Evolutionary conservation across 2,113 vertebrate species (phyloP), one percentile per base, ranked within the genome.

Genomic region (Calidris pygmaea): DNA sequence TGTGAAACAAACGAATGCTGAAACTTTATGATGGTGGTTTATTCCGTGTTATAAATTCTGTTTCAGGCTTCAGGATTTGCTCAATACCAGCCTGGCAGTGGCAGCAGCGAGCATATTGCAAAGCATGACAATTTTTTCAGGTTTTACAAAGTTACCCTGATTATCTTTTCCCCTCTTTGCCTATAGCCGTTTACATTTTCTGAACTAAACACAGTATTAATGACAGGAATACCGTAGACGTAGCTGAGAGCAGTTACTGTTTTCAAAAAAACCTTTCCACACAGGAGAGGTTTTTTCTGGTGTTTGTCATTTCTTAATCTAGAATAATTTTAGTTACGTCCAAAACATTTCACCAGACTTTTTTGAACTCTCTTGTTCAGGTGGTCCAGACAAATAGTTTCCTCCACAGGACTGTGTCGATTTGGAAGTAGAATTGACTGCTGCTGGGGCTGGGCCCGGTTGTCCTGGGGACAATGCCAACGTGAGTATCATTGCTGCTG

Each of bases 381-480:
- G 99, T 99, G 99, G 99, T 98, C 99, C 67, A 98, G 99, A 82
- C 99, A 99, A 86, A 98, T 99, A 85, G 97, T 98, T 59, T 98
- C 99, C 1, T 98, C 99, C 22, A 89, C 97, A 43, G 99, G 99
- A 87, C 97, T 99, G 56, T 99, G 99, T 92, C 99, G 98, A 2
- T 99, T 99, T 41, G 99, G 99, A 16, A 98, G 98, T 91, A 98
- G 99, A 85, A 97, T 99, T 70, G 99, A 99, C 98, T 99, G 99
- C 98, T 99, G 99, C 98, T 99, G 99, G 99, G 99, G 99, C 90
- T 99, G 99, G 99, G 98, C 98, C 6, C 98, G 99, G 2, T 98
- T 97, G 80, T 97, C 99, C 85, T 99, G 99, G 99, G 99, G 99
- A 92, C 99, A 99, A 20, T 99, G 99, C 97, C 99, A 99, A 94